These are phyloP conservation scores for Manis pentadactyla DNA, from an alignment of 2,797 vertebrate genomes.

Conservation along the genomic window DNA sequence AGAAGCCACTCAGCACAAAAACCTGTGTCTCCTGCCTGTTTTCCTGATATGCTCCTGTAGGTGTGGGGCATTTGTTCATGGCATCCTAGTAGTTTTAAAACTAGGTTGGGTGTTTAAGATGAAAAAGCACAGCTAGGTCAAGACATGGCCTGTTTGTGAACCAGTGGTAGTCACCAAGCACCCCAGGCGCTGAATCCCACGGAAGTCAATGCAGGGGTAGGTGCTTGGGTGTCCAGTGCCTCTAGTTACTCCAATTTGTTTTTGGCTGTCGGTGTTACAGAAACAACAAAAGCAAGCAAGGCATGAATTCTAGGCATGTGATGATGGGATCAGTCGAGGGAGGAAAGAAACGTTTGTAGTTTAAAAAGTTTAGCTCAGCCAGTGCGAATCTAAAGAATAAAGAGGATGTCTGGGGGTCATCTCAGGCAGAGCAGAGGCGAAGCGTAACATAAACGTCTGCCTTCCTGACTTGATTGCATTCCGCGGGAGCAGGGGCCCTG, in stretches of 20 bases:
- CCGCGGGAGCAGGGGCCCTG: neutral
- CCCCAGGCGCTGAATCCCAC: neutral
- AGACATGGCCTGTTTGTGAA: neutral
- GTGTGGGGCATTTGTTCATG: neutral
- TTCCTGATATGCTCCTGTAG: neutral
- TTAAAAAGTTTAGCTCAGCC: neutral
- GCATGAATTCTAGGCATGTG: neutral
- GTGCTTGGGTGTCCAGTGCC: neutral
- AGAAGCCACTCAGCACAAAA: neutral
- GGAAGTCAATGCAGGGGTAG: neutral
- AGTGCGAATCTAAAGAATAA: neutral
- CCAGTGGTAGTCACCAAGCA: neutral
- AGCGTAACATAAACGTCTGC: accelerated
- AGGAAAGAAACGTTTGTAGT: neutral
- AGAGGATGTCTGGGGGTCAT: neutral
- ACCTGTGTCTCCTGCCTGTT: neutral
- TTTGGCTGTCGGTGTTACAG: neutral
- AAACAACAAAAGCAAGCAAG: neutral
- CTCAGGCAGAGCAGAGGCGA: neutral
- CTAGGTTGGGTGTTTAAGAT: neutral
- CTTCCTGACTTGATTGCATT: neutral
- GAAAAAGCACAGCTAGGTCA: neutral
- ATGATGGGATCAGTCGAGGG: neutral
- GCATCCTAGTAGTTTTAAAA: neutral
- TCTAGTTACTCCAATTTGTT: neutral